Evolutionary conservation across 2,888 invertebrate species (phyloP).

Genomic region (Embidobia sp.): DNA sequence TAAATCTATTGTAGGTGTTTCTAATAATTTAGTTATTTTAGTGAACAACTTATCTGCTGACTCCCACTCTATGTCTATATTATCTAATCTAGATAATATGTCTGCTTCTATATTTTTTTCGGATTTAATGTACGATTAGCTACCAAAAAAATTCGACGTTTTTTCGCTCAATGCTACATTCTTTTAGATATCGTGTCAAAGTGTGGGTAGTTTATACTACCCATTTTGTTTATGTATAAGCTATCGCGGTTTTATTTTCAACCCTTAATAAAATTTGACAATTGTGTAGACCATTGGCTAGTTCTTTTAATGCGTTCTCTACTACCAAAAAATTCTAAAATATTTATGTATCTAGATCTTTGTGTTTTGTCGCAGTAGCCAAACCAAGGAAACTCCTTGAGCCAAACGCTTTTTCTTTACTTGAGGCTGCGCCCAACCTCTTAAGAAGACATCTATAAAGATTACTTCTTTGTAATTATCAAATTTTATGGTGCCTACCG

Average conservation of each 20-base stretch:
- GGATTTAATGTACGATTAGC: neutral
- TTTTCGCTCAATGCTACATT: neutral
- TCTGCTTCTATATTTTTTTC: conserved; percentile 5
- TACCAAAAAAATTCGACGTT: neutral
- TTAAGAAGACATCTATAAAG: no score
- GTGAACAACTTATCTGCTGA: neutral
- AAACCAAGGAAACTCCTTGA: no score
- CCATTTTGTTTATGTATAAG: neutral
- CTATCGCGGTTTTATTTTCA: neutral
- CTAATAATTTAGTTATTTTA: conserved; percentile 31
- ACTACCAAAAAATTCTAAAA: no score
- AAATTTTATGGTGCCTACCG: no score
- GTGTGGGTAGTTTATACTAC: neutral
- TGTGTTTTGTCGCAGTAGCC: no score
- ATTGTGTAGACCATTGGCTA: no score
- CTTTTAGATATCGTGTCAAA: neutral
- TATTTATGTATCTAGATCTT: no score
- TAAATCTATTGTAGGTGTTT: conserved; percentile 15
- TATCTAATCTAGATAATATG: neutral
- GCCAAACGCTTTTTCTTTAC: no score
- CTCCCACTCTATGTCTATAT: neutral
- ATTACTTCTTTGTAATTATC: no score
- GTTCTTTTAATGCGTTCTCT: no score
- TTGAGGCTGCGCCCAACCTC: no score
- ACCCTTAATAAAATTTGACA: neutral